Evolutionary conservation across 2,113 vertebrate species (phyloP), one percentile per base, ranked within the genome.

Genomic region (Rhadina sibilatrix): DNA sequence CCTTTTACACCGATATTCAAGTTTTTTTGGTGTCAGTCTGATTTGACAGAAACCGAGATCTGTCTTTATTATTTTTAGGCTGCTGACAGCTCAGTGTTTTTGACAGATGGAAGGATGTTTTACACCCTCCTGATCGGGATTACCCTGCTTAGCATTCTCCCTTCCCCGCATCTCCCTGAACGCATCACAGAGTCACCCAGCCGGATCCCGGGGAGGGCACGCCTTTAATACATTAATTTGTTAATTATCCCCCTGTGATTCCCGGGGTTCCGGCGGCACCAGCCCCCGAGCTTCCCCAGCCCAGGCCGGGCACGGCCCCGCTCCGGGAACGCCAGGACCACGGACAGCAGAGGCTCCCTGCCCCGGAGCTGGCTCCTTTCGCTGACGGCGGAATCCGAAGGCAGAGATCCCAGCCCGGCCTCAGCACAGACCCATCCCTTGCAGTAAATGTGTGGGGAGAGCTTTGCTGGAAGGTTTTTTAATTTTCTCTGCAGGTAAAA

Each of bases 11-110:
- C 6, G 53, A 70, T 90, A 86, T 30, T 47, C 90, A 78, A 64
- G 52, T n/a, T 91, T 94, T 93, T 72, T 30, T 30, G 9, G n/a
- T 90, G 93, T 89, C 87, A 77, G 89, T 63, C 44, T 78, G 87
- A 75, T 83, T 52, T 90, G 77, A 88, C 88, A 94, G 93, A 86
- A 92, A 65, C 66, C 35, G 71, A 92, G 85, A 71, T 80, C 28
- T 69, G 71, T 86, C 90, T 94, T 61, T 83, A 70, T 84, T 84
- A 85, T 88, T 95, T 89, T 85, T 54, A 50, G 40, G 31, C 61
- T 75, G 4, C 83, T 87, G 87, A 54, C 66, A 88, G 83, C n/a
- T 92, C 59, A 61, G 71, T 70, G 75, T 38, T 68, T 82, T n/a
- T 88, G 75, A 80, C 66, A 78, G 35, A 20, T 5, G 47, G 35